Conservation (phyloP, 2,888 invertebrate genomes). For the Nomada ruficornis region DNA sequence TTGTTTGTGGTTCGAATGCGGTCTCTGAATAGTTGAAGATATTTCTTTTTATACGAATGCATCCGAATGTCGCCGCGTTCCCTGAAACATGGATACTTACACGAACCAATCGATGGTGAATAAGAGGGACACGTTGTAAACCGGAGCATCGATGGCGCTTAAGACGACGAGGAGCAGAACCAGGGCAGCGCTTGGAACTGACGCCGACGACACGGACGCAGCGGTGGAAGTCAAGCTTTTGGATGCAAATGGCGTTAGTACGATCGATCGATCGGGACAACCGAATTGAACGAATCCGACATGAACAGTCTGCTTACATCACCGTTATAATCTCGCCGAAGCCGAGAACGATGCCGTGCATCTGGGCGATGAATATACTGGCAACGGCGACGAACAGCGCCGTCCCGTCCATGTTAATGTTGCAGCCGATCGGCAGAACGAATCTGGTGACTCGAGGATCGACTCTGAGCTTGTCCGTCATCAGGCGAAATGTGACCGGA, state of each 20-base stretch:
- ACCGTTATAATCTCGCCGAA: conserved; percentile 94
- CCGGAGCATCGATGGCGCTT: conserved; percentile 92
- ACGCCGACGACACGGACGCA: conserved; percentile 95
- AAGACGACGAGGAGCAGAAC: conserved; percentile 92
- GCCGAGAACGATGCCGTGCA: conserved; percentile 92
- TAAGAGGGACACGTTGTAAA: conserved; percentile 92
- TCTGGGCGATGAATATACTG: conserved; percentile 94
- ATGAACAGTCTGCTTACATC: conserved; percentile 87
- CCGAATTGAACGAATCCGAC: too few species aligned
- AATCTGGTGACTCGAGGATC: conserved; percentile 94
- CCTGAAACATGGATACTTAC: conserved; percentile 86
- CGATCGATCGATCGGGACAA: not conserved
- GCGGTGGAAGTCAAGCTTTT: conserved; percentile 92
- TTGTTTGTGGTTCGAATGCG: conserved; percentile 95
- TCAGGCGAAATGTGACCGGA: conserved; percentile 93
- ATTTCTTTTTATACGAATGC: not conserved
- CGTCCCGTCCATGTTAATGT: conserved; percentile 97
- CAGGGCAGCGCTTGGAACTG: conserved; percentile 94
- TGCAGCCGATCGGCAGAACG: conserved; percentile 95
- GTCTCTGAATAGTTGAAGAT: conserved; percentile 86
- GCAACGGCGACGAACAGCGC: conserved; percentile 95
- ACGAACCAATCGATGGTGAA: conserved; percentile 96
- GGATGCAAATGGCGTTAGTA: not conserved
- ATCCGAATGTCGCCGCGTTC: not conserved
- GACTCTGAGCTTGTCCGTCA: conserved; percentile 93